Conservation (phyloP, 1,140 invertebrate species). For the Acromyrmex echinatior region DNA sequence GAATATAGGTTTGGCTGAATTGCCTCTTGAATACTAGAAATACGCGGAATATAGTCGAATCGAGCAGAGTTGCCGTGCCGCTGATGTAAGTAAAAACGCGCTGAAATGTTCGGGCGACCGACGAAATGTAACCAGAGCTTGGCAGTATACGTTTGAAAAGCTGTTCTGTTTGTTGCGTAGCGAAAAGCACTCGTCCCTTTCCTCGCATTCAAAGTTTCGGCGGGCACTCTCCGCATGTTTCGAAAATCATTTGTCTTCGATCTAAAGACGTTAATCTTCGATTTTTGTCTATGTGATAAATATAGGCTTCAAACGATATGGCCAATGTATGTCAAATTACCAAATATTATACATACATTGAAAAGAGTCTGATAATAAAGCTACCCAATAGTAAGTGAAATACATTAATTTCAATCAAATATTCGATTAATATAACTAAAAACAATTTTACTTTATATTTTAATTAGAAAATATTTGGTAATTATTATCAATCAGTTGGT, state of each 20-base stretch:
- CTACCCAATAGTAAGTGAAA: too few relatives aligned
- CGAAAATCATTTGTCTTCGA: background rate
- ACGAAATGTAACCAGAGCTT: constrained; percentile 23
- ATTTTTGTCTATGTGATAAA: constrained; percentile 60
- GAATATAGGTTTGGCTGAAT: constrained; percentile 24
- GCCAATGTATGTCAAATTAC: too few relatives aligned
- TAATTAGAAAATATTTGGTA: too few relatives aligned
- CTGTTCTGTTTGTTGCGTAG: constrained; percentile 28
- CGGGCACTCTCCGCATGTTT: background rate
- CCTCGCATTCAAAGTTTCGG: background rate
- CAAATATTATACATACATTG: too few relatives aligned
- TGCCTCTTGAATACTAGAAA: constrained; percentile 43
- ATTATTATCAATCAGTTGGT: too few relatives aligned
- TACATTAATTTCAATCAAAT: too few relatives aligned
- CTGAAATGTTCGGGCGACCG: constrained; percentile 34
- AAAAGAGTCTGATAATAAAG: too few relatives aligned
- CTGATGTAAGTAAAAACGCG: constrained; percentile 40
- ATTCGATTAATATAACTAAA: too few relatives aligned
- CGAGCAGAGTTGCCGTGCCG: constrained; percentile 3
- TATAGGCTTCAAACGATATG: background rate
- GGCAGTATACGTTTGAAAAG: constrained; percentile 18
- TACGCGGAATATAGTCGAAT: background rate
- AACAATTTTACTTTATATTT: too few relatives aligned
- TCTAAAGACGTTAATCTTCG: constrained; percentile 56
- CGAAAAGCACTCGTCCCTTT: background rate